Conservation (phyloP, 2,113 vertebrate genomes). For the Gymnobelideus leadbeateri region DNA sequence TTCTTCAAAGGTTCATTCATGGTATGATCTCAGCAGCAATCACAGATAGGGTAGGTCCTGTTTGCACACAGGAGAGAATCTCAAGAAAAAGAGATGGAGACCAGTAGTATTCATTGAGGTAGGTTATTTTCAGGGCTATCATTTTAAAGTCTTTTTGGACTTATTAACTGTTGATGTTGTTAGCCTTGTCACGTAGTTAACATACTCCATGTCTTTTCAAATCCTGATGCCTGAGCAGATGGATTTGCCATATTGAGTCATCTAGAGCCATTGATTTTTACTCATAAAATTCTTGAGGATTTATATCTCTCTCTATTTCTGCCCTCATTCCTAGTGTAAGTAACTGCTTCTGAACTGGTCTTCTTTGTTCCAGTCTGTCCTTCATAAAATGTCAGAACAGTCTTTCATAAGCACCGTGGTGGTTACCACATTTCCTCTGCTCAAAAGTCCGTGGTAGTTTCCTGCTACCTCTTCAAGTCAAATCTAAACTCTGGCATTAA, state of each 20-base stretch:
- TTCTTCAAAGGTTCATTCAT: background rate
- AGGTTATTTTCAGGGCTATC: background rate
- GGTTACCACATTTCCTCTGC: background rate
- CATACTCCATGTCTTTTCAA: background rate
- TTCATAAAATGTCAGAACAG: background rate
- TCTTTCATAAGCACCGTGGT: background rate
- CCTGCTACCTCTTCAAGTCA: background rate
- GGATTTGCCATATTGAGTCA: background rate
- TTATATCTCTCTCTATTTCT: background rate
- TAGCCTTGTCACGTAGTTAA: background rate
- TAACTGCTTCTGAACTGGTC: background rate
- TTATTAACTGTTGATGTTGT: background rate
- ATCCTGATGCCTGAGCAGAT: background rate
- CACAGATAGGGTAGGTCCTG: background rate
- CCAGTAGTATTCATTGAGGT: background rate
- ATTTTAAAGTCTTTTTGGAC: background rate
- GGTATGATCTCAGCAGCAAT: background rate
- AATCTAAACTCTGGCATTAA: background rate
- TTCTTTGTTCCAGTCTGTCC: background rate
- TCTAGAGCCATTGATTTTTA: background rate
- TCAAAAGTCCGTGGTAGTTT: background rate
- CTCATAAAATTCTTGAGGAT: background rate
- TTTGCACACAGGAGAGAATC: background rate
- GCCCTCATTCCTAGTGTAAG: background rate
- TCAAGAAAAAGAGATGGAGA: background rate